Base-by-base conservation (phyloP, 2,888 invertebrate species). In the Mesodorylaimus sp. region DNA sequence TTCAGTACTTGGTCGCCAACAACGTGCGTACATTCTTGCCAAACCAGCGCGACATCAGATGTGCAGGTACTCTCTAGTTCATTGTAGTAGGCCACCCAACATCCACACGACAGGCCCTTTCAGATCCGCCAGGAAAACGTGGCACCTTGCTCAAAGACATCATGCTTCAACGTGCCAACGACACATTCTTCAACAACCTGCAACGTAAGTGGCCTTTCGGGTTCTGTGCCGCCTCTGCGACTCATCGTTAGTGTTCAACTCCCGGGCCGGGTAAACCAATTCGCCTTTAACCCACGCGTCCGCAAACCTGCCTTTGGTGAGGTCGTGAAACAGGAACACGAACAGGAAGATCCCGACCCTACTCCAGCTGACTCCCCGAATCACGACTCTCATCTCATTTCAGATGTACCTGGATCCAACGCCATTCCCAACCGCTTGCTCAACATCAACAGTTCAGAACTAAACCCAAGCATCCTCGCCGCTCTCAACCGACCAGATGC, bases 131-230 rank as follows among this genome's bases (percentile, higher is more conserved):
- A 13, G 50, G 57, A 39, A 56, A 54, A 29, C 55, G 53, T 1
- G 60, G 60, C 10, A 55, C 50, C 3, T 56, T 53, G 16, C 52
- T 64, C 36, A 61, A 60, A 43, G 65, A 64, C 37, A 51, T 64
- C 50, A 60, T 64, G 63, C 59, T 65, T 50, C 57, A 59, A 51
- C 61, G 61, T 43, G 61, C 62, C 3, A 61, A 61, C 49, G 60
- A 60, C 26, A 62, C 64, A 7, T 48, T 56, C 36, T 50, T 24
- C 19, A 19, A 45, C 25, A 27, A 26, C 21, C 16, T 38, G 36
- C 19, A 38, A 38, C 16, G 45, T 45, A 26, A 28, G 29, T 45
- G 25, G 51, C 21, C 54, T 36, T 45, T 54, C 16, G 38, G 58
- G n/a, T 25, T 59, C 1, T 52, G 56, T 1, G 55, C 55, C 16